These are phyloP conservation scores for Pelodiscus sinensis DNA, from an alignment of 2,113 vertebrate genomes.

Conservation along the genomic window DNA sequence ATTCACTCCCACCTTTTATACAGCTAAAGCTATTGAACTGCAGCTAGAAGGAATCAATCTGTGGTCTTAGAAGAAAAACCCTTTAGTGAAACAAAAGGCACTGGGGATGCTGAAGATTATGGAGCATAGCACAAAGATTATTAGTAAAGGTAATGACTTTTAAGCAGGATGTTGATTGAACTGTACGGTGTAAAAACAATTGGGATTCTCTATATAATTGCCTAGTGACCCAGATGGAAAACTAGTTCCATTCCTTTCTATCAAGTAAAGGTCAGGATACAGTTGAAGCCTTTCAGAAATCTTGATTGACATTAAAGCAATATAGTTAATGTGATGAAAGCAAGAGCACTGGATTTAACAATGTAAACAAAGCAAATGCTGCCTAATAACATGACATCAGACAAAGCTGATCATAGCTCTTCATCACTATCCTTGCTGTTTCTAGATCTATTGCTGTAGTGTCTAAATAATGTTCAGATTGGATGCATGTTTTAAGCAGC, in stretches of 20 bases:
- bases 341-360: neutral
- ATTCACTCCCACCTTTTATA: neutral
- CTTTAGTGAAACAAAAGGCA: conserved; percentile 31
- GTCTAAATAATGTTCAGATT: neutral
- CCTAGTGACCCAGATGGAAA: neutral
- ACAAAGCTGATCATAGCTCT: neutral
- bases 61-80: conserved; percentile 27
- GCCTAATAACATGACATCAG: fast-evolving
- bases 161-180: neutral
- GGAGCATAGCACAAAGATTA: neutral
- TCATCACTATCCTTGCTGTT: neutral
- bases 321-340: neutral
- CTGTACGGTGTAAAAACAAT: neutral
- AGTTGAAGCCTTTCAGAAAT: neutral
- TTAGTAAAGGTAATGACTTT: neutral
- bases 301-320: neutral
- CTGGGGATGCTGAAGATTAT: neutral
- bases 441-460: neutral
- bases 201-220: neutral
- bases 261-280: neutral
- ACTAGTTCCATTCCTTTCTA: neutral
- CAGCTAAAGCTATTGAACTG: neutral
- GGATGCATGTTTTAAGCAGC: neutral
- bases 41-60: conserved; percentile 25
- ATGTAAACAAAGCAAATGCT: neutral